Base-by-base conservation (phyloP, 2,888 invertebrate genomes). In the Parnassius smintheus region DNA sequence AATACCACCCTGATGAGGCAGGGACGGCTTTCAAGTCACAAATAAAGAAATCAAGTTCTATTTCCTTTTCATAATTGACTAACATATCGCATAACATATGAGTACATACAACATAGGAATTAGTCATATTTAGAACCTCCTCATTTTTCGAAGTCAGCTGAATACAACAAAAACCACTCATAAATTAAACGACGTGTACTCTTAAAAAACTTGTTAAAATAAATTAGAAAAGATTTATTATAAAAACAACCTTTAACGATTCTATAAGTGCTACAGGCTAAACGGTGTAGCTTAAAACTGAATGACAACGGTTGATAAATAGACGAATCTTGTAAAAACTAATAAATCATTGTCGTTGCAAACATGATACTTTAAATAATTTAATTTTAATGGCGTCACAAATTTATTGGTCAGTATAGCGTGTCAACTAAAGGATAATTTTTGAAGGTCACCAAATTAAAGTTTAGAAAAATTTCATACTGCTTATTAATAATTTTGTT, bases 221-320 rank as follows among this genome's bases (percentile, higher is more conserved):
- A 48, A 55, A 60, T 60, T 46, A 55, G 25, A 49, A 49, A 42
- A 44, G 60, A 55, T 55, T 60, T 42, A 60, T 55, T 55, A 48
- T 50, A 49, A 22, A 9, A 60, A 60, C 54, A 55, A 22, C 35
- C 10, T 22, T 9, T 35, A 53, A 18, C 3, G 13, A 49, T 49
- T 49, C 9, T 11, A 49, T 49, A 13, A 49, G 0, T 13, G 49
- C 49, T 13, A 12, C 2, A 35, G 13, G 13, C 8, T 12, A 49
- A 13, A 49, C 13, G n/a, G 51, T 52, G 22, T 48, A 35, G 50
- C 9, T 52, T 45, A 53, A 49, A 49, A 49, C 42, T 18, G 22
- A 10, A 25, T 42, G 54, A 60, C 54, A 49, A 48, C 49, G 49
- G 44, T 50, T 61, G 55, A 61, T 44, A 49, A 42, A 55, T 55